phyloP scores from a whole-genome alignment of 2,888 invertebrate species.

The Xiphydria camelus region DNA sequence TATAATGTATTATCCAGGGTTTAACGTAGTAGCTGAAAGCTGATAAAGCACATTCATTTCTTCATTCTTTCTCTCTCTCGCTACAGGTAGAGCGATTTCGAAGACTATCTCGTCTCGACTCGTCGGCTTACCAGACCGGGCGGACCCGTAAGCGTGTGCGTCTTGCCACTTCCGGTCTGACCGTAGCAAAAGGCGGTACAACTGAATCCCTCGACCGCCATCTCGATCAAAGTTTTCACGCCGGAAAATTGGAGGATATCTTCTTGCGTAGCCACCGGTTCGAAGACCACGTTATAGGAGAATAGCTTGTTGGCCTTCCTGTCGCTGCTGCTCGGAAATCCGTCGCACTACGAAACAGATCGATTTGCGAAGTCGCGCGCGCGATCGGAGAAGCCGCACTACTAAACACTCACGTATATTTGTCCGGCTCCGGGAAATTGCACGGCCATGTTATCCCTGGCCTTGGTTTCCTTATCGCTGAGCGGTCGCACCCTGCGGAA shows the following conservation, averaged over 20 bases:
- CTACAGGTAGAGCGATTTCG: too few species aligned
- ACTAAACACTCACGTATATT: slow-evolving; percentile 69
- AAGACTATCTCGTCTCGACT: too few species aligned
- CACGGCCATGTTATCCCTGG: slow-evolving; percentile 70
- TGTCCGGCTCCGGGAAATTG: slow-evolving; percentile 91
- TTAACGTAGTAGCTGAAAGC: too few species aligned
- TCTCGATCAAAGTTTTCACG: slow-evolving; percentile 85
- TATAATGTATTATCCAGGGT: too few species aligned
- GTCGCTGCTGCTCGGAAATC: slow-evolving; percentile 51
- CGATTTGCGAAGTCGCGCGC: too few species aligned
- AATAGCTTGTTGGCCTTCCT: slow-evolving; percentile 82
- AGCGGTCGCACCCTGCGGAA: slow-evolving; percentile 77
- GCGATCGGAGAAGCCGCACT: too few species aligned
- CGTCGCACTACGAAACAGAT: slow-evolving; percentile 40
- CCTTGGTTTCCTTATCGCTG: slow-evolving; percentile 72
- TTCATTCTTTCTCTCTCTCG: too few species aligned
- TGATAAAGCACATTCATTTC: too few species aligned
- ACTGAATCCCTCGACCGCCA: slow-evolving; percentile 92
- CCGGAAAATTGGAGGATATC: slow-evolving; percentile 91
- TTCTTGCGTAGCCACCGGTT: slow-evolving; percentile 82
- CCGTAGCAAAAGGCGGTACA: slow-evolving; percentile 96
- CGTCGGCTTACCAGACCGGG: slow-evolving; percentile 82
- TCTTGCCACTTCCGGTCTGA: slow-evolving; percentile 96
- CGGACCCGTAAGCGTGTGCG: slow-evolving; percentile 92
- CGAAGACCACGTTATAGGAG: slow-evolving; percentile 93